Conservation (phyloP, 2,113 vertebrate genomes). For the Ptychochromis oligacanthus region DNA sequence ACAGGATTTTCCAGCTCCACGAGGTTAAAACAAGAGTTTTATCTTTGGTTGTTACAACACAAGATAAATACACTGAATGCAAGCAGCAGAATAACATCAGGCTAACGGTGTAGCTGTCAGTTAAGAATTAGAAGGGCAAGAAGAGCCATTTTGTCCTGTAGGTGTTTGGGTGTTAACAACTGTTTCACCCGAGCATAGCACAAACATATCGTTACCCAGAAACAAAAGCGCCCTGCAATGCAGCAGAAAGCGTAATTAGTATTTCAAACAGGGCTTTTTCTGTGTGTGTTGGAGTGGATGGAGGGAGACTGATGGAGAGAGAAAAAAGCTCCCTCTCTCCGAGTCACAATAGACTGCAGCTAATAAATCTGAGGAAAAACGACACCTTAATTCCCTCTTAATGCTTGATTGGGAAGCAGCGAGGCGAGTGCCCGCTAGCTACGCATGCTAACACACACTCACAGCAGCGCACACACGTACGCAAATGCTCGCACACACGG, state of each 20-base stretch:
- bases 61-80: not conserved
- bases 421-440: slow-evolving; percentile 17
- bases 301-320: not conserved
- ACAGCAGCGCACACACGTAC: not conserved
- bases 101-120: not conserved
- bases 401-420: slow-evolving; percentile 55
- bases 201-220: slow-evolving; percentile 32
- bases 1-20: not conserved
- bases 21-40: not conserved
- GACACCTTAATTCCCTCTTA: slow-evolving; percentile 66
- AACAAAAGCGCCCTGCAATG: slow-evolving; percentile 67
- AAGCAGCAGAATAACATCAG: not conserved
- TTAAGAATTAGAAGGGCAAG: not conserved
- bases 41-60: not conserved
- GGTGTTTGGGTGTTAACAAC: not conserved
- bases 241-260: slow-evolving; percentile 72
- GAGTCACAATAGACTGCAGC: slow-evolving; percentile 63
- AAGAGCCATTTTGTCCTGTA: not conserved
- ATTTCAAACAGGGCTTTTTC: slow-evolving; percentile 59
- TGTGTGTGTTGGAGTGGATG: slow-evolving; percentile 36
- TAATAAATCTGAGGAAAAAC: slow-evolving; percentile 70
- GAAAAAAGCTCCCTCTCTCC: not conserved
- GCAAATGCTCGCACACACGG: not conserved
- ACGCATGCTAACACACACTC: not conserved
- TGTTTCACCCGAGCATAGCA: not conserved